phyloP scores from a whole-genome alignment of 2,888 invertebrate species.

The Cynaeus angustus region DNA sequence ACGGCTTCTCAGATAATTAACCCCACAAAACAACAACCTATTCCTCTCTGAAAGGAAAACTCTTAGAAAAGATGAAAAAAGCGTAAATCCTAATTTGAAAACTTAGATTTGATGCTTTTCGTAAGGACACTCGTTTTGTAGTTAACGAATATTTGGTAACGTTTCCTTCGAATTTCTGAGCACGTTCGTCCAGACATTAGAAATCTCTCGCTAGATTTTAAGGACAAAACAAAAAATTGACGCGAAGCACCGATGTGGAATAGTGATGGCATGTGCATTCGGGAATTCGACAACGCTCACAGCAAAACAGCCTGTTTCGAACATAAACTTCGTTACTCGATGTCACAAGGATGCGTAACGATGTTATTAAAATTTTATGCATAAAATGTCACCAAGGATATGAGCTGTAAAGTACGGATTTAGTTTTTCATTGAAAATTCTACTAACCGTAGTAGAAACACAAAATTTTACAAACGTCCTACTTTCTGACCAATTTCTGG shows the following conservation, averaged over 20 bases:
- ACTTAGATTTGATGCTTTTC: conserved; percentile 39
- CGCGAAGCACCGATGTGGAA: conserved; percentile 7
- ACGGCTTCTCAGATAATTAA: conserved; percentile 55
- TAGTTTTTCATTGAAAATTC: background rate
- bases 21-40: conserved; percentile 36
- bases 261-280: conserved; percentile 22
- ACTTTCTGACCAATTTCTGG: conserved; percentile 43
- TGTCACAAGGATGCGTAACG: background rate
- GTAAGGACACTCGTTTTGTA: conserved; percentile 1
- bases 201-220: conserved; percentile 36
- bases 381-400: conserved; percentile 3
- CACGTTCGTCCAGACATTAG: conserved; percentile 43
- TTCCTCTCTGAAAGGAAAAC: conserved; percentile 31
- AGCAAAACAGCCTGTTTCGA: conserved; percentile 5
- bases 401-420: background rate
- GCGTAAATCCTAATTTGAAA: conserved; percentile 42
- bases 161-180: conserved; percentile 14
- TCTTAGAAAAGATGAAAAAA: conserved; percentile 31
- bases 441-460: background rate
- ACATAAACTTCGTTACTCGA: conserved; percentile 1
- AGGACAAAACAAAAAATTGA: conserved; percentile 33
- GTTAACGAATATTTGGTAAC: conserved; percentile 2
- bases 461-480: conserved; percentile 48
- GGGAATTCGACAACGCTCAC: conserved; percentile 3
- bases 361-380: conserved; percentile 13